Percentiles rank a stretch among this genome's conserved stretches.
Conservation (phyloP, 2,888 invertebrate genomes). For the Torymus texanus region DNA sequence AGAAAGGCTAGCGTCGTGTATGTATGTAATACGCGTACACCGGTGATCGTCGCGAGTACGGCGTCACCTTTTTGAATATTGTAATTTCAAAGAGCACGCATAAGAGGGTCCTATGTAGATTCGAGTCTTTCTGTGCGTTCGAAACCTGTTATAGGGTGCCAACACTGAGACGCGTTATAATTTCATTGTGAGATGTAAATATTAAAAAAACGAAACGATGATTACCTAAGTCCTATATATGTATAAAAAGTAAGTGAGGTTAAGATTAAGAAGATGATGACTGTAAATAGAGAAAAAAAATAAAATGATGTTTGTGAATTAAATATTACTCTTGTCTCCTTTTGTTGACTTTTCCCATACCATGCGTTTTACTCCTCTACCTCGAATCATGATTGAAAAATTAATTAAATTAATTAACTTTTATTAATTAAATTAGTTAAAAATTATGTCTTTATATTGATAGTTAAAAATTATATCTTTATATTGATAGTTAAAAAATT, state of each 20-base stretch:
- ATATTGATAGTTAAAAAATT: too few relatives aligned
- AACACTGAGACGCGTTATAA: slow-evolving; percentile 52
- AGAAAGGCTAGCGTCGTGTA: slow-evolving; percentile 35
- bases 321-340: slow-evolving; percentile 10
- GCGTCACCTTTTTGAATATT: slow-evolving; percentile 42
- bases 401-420: too few relatives aligned
- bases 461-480: too few relatives aligned
- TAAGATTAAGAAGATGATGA: slow-evolving; percentile 33
- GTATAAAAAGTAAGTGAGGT: slow-evolving; percentile 48
- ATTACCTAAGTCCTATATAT: slow-evolving; percentile 53
- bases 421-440: too few relatives aligned
- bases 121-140: slow-evolving; percentile 52
- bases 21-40: slow-evolving; percentile 2
- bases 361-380: too few relatives aligned
- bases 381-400: too few relatives aligned
- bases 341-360: background rate
- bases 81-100: slow-evolving; percentile 56
- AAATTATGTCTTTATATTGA: too few relatives aligned
- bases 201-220: slow-evolving; percentile 26
- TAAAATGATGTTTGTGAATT: slow-evolving; percentile 52
- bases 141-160: slow-evolving; percentile 55
- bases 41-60: slow-evolving; percentile 47
- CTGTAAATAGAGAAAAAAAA: slow-evolving; percentile 50
- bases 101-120: slow-evolving; percentile 56
- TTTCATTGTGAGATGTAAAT: slow-evolving; percentile 57